Evolutionary conservation across 2,797 vertebrate genomes (phyloP), one percentile per base, ranked within the genome.

Genomic region (Gephyroberyx darwinii): DNA sequence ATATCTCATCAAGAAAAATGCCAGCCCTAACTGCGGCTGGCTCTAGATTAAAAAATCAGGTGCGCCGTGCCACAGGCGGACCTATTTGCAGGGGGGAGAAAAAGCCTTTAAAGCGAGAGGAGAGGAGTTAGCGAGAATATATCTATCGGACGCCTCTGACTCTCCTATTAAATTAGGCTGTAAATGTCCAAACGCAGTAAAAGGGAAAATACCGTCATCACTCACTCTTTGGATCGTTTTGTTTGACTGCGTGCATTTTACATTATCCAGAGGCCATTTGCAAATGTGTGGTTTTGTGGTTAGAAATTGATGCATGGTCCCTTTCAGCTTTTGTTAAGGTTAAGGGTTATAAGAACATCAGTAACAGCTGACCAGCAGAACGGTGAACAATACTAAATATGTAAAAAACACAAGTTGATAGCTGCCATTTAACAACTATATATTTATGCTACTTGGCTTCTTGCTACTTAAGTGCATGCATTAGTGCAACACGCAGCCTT

Each of bases 1-100:
- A 92, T 90, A 90, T 88, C 88, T 92, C 90, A 93, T 91, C 88
- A 86, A 91, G 88, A 91, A 71, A 91, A 93, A 93, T 76, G 74
- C 73, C 88, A 86, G 86, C 72, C 33, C 26, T 75, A 80, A 85
- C 85, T 14, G n/a, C 35, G 62, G 65, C 77, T 77, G 84, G 86
- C 87, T 85, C 71, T 87, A 88, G 89, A 91, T 88, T 88, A 86
- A 86, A 69, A 85, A 81, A 74, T 77, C 85, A 84, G 82, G 79
- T 83, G 74, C 4, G 17, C 26, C 7, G 17, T 48, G 51, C 81
- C 73, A 76, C 71, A 52, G 79, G 83, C 83, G 48, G 67, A 78
- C 64, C 67, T 65, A 86, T 86, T 84, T 76, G 61, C 63, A 54
- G 75, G 63, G 63, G 69, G 13, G 26, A 54, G 9, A 33, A 16